Evolutionary conservation across 1,140 invertebrate genomes (phyloP).

Genomic region (Camponotus vicinus): DNA sequence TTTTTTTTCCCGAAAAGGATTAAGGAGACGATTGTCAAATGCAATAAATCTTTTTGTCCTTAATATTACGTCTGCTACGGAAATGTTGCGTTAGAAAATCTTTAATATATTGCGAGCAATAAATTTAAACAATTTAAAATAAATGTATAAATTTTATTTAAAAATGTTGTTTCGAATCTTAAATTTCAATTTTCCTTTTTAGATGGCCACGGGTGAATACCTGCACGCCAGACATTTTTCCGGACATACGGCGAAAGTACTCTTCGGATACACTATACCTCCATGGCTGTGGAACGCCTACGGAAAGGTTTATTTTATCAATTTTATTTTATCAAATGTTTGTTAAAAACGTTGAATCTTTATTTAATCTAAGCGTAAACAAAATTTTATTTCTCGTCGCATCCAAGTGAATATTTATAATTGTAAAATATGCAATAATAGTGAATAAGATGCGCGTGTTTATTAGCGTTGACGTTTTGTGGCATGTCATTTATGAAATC

Average conservation of each 20-base stretch:
- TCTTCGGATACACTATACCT: conserved; percentile 88
- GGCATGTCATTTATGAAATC: too few species aligned
- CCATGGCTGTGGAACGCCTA: conserved; percentile 91
- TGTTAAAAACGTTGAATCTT: not conserved
- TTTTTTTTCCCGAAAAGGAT: not conserved
- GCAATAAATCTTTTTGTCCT: not conserved
- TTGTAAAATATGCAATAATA: too few species aligned
- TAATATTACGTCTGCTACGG: not conserved
- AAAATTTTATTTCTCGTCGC: too few species aligned
- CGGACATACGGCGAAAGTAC: conserved; percentile 82
- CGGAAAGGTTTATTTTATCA: conserved; percentile 82
- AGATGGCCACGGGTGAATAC: conserved; percentile 90
- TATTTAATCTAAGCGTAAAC: too few species aligned
- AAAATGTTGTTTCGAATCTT: not conserved
- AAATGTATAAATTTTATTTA: not conserved
- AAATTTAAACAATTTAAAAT: not conserved
- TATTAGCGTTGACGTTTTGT: too few species aligned
- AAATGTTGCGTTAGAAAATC: not conserved
- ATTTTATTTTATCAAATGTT: not conserved
- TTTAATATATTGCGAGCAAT: not conserved
- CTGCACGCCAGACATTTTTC: conserved; percentile 85
- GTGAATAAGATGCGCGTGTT: too few species aligned
- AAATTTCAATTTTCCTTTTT: not conserved
- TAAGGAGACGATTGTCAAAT: not conserved
- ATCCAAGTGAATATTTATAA: too few species aligned